These are phyloP conservation scores for Carapus acus DNA, from an alignment of 2,797 vertebrate species.

Conservation along the genomic window DNA sequence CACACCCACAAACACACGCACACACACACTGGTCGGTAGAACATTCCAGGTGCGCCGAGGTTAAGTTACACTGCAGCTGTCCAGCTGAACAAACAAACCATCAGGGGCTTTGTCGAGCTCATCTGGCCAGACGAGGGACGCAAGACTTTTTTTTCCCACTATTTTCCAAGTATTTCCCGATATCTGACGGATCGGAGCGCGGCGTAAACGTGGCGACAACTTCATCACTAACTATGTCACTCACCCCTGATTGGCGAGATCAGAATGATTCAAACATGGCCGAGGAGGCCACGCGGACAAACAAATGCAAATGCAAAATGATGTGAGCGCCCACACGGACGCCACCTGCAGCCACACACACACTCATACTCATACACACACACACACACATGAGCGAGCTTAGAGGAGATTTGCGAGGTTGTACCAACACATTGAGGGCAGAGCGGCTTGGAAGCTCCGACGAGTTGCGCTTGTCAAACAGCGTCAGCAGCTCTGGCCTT, in stretches of 20 bases:
- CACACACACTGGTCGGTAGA: constrained; percentile 45
- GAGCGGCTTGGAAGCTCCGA: constrained; percentile 51
- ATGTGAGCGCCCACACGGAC: constrained; percentile 33
- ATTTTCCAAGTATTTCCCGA: neutral
- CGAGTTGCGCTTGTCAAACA: constrained; percentile 64
- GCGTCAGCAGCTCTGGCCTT: constrained; percentile 56
- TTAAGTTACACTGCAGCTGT: constrained; percentile 68
- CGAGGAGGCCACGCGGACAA: constrained; percentile 31
- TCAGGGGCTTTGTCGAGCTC: constrained; percentile 37
- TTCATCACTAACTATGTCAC: too few species aligned
- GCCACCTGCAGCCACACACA: constrained; percentile 32
- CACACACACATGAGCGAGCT: constrained; percentile 43
- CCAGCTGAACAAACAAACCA: constrained; percentile 68
- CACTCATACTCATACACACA: constrained; percentile 11
- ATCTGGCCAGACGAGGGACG: constrained; percentile 25
- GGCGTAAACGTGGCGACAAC: too few species aligned
- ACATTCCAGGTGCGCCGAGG: constrained; percentile 64
- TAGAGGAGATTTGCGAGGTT: constrained; percentile 64
- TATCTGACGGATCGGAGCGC: neutral
- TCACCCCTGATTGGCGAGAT: too few species aligned
- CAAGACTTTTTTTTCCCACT: too few species aligned
- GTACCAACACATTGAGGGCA: constrained; percentile 57
- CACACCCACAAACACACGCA: too few species aligned
- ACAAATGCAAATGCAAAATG: constrained; percentile 35
- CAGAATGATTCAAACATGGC: constrained; percentile 31